phyloP scores from a whole-genome alignment of 2,113 vertebrate genomes.

The Mustelus asterias region DNA sequence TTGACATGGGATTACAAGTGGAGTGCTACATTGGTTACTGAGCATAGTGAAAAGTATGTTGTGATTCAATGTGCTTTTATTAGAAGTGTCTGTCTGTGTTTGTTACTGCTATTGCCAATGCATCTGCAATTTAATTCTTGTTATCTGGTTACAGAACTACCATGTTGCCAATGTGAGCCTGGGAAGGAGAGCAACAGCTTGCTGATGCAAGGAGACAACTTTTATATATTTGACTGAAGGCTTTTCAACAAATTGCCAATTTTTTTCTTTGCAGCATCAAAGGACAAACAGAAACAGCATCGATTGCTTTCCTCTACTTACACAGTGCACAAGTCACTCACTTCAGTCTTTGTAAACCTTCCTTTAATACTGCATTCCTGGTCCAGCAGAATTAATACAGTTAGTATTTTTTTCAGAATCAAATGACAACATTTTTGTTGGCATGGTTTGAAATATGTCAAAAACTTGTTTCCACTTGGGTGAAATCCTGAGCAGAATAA shows the following conservation, averaged over 20 bases:
- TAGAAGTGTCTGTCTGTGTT: background rate
- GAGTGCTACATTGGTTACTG: background rate
- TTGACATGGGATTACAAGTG: background rate
- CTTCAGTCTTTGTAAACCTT: background rate
- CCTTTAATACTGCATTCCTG: background rate
- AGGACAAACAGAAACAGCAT: background rate
- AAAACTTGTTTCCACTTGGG: background rate
- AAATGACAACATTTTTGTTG: background rate
- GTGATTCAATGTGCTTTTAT: background rate
- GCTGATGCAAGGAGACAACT: background rate
- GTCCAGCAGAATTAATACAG: background rate
- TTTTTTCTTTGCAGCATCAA: background rate
- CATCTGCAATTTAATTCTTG: background rate
- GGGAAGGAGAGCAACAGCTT: background rate
- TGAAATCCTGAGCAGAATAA: background rate
- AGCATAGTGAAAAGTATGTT: background rate
- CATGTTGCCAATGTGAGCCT: background rate
- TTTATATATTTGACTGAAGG: background rate
- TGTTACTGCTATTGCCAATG: background rate
- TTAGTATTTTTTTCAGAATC: background rate
- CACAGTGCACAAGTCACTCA: background rate
- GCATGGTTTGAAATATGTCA: background rate
- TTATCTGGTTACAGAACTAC: background rate
- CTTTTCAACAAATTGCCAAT: background rate
- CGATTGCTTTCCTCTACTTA: background rate